Evolutionary conservation across 2,113 vertebrate species (phyloP).

Genomic region (Emberiza fucata): DNA sequence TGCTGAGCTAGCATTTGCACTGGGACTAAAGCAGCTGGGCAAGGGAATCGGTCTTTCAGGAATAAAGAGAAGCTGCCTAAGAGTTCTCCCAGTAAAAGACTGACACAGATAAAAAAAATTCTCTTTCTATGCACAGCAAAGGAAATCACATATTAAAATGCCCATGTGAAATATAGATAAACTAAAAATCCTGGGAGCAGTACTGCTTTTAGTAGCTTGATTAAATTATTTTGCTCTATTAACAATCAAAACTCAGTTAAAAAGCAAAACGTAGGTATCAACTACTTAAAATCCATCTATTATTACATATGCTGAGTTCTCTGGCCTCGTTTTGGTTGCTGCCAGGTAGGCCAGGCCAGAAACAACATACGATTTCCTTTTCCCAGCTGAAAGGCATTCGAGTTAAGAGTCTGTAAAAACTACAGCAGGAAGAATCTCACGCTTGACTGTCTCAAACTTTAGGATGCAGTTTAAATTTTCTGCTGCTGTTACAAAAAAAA

Average conservation of each 20-base stretch:
- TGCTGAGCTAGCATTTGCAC: conserved; percentile 58
- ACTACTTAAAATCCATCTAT: neutral
- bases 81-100: conserved; percentile 4
- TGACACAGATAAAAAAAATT: neutral
- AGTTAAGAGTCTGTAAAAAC: conserved; percentile 16
- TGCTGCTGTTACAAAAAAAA: neutral
- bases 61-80: neutral
- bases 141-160: conserved; percentile 38
- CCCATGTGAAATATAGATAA: neutral
- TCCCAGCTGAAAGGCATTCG: conserved; percentile 9
- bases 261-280: neutral
- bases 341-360: conserved; percentile 38
- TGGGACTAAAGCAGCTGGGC: conserved; percentile 17
- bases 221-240: conserved; percentile 9
- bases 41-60: neutral
- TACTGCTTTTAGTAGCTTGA: neutral
- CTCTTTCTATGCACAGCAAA: neutral
- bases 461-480: neutral
- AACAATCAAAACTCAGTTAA: conserved; percentile 9
- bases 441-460: neutral
- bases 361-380: conserved; percentile 17
- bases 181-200: conserved; percentile 11
- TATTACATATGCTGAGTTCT: neutral
- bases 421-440: conserved; percentile 17
- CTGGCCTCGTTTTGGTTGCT: neutral